A percentile compares a stretch with the other conserved stretches of the same genome.
Evolutionary conservation across 2,113 vertebrate genomes (phyloP).

Genomic region (Brachypodius melanocephalos): DNA sequence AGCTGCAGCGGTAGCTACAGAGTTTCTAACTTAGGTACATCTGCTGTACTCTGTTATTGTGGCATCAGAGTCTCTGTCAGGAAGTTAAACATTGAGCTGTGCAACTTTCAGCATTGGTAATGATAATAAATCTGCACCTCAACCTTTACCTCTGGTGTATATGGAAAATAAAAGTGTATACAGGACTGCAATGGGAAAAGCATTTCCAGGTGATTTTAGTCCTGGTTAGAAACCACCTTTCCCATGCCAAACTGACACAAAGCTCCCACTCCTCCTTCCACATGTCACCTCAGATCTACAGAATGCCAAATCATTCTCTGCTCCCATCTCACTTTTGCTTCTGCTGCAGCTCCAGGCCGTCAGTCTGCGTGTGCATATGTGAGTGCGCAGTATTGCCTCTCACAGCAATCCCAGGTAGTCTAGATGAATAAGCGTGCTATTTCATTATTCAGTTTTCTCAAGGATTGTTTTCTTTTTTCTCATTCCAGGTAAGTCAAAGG

Average conservation of each 20-base stretch:
- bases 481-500: not conserved
- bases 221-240: not conserved
- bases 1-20: not conserved
- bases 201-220: not conserved
- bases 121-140: not conserved
- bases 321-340: not conserved
- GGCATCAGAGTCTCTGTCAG: not conserved
- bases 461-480: not conserved
- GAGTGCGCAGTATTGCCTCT: not conserved
- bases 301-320: not conserved
- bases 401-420: not conserved
- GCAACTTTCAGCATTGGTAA: not conserved
- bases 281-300: not conserved
- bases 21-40: not conserved
- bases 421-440: not conserved
- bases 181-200: not conserved
- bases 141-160: not conserved
- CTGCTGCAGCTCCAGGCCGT: not conserved
- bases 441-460: not conserved
- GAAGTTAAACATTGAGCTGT: not conserved
- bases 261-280: not conserved
- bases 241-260: not conserved
- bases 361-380: not conserved
- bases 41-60: not conserved
- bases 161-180: not conserved